Base-by-base conservation (phyloP, 2,888 invertebrate species). In the Xestia rhomboidea region DNA sequence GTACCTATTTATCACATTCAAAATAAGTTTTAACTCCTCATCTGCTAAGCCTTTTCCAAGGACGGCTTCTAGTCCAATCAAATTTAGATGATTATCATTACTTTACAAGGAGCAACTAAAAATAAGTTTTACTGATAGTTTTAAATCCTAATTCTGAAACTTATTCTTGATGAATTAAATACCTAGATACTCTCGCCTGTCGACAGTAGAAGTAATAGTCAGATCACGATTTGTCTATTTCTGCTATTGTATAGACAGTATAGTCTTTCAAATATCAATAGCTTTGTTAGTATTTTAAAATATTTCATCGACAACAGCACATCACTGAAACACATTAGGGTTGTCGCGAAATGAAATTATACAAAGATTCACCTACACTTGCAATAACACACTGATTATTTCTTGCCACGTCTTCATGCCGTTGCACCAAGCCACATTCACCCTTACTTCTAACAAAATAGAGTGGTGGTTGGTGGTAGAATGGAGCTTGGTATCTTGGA, bases 311-410 rank as follows among this genome's bases (percentile, higher is more conserved):
- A 62, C 49, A 57, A 3, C 18, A 63, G 10, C 79, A 83, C 95
- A 91, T 82, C 94, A 87, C 94, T 94, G 92, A 72, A 89, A 90
- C 89, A 90, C 93, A 93, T 94, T 93, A 94, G 93, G 93, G 93
- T 91, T 95, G 95, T 94, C 94, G 91, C 94, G 91, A 95, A 95
- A 95, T 94, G 93, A 95, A 95, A 95, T 95, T 95, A 95, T 94
- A 95, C 94, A 93, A 94, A 94, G 93, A 94, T 93, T 93, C 93
- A 92, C 95, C 93, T 94, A 93, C 95, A 94, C 93, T 95, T 94
- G 94, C 93, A 91, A 95, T 95, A 94, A 94, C 93, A 95, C 92
- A 93, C 93, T 93, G 94, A 94, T 94, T 94, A 95, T 94, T 93
- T 93, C 89, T 84, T 88, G 87, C 92, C 90, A 90, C 83, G 86